Evolutionary conservation across 2,113 vertebrate genomes (phyloP).

Genomic region (Cavia porcellus): DNA sequence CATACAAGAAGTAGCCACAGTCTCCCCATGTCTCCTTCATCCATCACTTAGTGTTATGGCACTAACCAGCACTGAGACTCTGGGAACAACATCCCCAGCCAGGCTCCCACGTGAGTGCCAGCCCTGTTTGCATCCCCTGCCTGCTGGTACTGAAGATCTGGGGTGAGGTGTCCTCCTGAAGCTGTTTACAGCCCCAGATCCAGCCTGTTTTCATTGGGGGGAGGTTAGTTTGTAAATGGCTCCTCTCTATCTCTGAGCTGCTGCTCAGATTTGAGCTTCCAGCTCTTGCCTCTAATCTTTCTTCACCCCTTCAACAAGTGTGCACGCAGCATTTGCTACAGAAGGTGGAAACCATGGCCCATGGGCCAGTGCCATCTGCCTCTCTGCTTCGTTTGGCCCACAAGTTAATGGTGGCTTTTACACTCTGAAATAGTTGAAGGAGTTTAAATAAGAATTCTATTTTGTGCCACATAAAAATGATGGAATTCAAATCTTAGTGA

Average conservation of each 20-base stretch:
- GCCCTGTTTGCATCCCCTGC: neutral
- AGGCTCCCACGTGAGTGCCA: neutral
- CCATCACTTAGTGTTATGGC: neutral
- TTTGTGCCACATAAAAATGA: neutral
- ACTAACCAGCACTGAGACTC: neutral
- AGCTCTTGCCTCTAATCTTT: neutral
- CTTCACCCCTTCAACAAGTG: neutral
- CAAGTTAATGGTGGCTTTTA: neutral
- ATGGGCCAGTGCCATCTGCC: fast-evolving
- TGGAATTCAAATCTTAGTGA: neutral
- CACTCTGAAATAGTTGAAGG: neutral
- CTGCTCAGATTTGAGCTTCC: neutral
- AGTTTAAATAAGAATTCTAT: neutral
- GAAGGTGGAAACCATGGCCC: neutral
- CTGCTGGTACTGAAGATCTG: neutral
- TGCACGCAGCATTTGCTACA: fast-evolving
- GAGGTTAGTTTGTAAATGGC: neutral
- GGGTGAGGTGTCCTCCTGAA: neutral
- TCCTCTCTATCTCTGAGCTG: neutral
- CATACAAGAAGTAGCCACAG: fast-evolving
- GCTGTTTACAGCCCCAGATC: neutral
- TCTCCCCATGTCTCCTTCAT: neutral
- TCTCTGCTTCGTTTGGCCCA: too few species aligned
- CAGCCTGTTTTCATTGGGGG: neutral
- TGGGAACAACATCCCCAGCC: neutral